Percentiles rank a stretch among this genome's conserved stretches.
phyloP scores from a whole-genome alignment of 2,797 vertebrate species.

The Coendou prehensilis region DNA sequence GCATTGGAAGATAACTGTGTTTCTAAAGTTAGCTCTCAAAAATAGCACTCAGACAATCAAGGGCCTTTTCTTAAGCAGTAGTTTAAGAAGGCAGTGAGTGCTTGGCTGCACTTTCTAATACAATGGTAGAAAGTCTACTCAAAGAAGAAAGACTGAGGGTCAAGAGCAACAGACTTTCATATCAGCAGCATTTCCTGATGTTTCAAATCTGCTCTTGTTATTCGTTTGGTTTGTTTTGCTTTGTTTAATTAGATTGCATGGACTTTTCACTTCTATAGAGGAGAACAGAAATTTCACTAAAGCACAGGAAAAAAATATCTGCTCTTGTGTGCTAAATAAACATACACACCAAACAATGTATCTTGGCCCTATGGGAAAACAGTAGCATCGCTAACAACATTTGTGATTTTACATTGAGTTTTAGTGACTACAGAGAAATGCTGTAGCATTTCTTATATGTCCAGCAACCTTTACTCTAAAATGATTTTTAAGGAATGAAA shows the following conservation, averaged over 20 bases:
- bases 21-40: slow-evolving; percentile 42
- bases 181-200: neutral
- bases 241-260: slow-evolving; percentile 28
- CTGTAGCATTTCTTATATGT: slow-evolving; percentile 71
- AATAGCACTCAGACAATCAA: neutral
- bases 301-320: neutral
- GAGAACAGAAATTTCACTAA: neutral
- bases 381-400: slow-evolving; percentile 81
- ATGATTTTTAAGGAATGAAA: slow-evolving; percentile 61
- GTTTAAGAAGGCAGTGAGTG: neutral
- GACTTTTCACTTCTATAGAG: neutral
- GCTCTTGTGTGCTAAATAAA: slow-evolving; percentile 12
- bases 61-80: neutral
- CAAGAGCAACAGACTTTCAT: slow-evolving; percentile 1
- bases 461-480: slow-evolving; percentile 73
- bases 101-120: slow-evolving; percentile 12
- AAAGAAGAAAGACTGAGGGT: slow-evolving; percentile 9
- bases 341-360: neutral
- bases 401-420: slow-evolving; percentile 77
- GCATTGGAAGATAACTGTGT: neutral
- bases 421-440: slow-evolving; percentile 82
- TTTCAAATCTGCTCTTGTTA: neutral
- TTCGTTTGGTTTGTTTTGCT: slow-evolving; percentile 4
- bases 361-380: neutral
- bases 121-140: neutral